Percentiles rank a stretch among this genome's conserved stretches.
Conservation (phyloP, 2,113 vertebrate genomes). For the Rhinopithecus roxellana region DNA sequence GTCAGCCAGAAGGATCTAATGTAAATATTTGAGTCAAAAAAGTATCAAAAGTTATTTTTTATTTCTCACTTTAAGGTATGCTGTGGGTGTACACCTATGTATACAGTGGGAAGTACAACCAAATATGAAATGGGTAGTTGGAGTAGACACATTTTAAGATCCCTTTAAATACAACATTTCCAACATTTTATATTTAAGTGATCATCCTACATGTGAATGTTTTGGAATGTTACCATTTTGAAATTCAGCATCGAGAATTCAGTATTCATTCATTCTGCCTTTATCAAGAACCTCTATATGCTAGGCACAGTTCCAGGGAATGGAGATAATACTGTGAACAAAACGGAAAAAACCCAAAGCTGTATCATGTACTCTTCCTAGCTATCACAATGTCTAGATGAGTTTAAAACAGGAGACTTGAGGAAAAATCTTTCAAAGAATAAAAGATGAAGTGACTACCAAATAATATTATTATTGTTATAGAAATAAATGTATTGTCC, state of each 20-base stretch:
- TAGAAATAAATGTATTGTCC: neutral
- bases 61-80: neutral
- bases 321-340: neutral
- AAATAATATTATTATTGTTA: neutral
- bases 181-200: neutral
- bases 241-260: neutral
- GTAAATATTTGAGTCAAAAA: neutral
- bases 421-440: neutral
- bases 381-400: neutral
- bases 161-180: neutral
- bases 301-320: neutral
- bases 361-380: neutral
- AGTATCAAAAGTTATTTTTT: neutral
- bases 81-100: neutral
- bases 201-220: neutral
- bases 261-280: neutral
- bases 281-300: neutral
- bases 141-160: neutral
- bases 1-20: neutral
- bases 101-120: neutral
- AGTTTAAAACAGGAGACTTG: neutral
- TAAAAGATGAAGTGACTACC: neutral
- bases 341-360: neutral
- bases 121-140: neutral
- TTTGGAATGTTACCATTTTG: neutral